Conservation (phyloP, 2,888 invertebrate genomes). For the Oligia strigilis region DNA sequence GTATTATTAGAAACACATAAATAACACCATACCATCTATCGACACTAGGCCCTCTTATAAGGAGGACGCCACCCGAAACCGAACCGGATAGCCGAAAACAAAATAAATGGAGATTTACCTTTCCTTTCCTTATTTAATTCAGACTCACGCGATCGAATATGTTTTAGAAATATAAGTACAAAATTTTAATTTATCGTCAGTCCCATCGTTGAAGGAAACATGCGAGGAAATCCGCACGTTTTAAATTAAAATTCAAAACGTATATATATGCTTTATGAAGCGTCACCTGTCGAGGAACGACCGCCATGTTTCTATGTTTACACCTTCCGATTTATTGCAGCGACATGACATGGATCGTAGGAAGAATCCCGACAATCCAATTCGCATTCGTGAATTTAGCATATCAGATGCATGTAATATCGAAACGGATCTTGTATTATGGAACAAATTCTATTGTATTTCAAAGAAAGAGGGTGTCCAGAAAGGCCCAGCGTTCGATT, state of each 20-base stretch:
- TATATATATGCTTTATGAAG: constrained; percentile 35
- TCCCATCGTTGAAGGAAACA: constrained; percentile 23
- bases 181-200: constrained; percentile 43
- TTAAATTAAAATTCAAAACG: constrained; percentile 53
- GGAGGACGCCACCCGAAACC: constrained; percentile 14
- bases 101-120: constrained; percentile 31
- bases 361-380: constrained; percentile 29
- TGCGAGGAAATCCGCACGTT: constrained; percentile 44
- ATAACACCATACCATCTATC: constrained; percentile 39
- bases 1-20: constrained; percentile 54
- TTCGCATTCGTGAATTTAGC: constrained; percentile 12
- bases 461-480: background rate
- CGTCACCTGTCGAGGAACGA: constrained; percentile 9
- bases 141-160: constrained; percentile 34
- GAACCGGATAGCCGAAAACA: constrained; percentile 18
- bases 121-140: constrained; percentile 39
- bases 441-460: constrained; percentile 5
- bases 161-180: constrained; percentile 34
- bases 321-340: constrained; percentile 38
- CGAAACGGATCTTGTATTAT: constrained; percentile 4
- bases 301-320: constrained; percentile 24
- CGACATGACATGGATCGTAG: constrained; percentile 2
- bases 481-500: constrained; percentile 1
- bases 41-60: constrained; percentile 21
- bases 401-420: constrained; percentile 24